Evolutionary conservation across 2,797 vertebrate genomes (phyloP).

Genomic region (Picus viridis): DNA sequence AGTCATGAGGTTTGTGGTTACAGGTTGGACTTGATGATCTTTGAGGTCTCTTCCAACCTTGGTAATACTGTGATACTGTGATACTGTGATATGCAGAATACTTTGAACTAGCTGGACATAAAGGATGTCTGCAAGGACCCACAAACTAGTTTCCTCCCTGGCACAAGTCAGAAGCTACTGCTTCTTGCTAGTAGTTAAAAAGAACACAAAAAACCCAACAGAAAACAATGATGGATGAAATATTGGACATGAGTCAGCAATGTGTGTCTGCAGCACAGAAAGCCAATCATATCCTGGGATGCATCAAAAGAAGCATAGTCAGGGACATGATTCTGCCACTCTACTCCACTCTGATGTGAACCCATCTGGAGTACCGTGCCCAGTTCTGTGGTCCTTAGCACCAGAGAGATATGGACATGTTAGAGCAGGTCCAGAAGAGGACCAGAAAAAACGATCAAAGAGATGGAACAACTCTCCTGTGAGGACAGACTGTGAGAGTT

Average conservation of each 20-base stretch:
- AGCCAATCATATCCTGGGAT: not conserved
- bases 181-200: rapidly evolving
- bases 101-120: not conserved
- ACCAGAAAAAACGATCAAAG: not conserved
- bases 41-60: too few relatives aligned
- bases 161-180: not conserved
- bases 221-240: too few relatives aligned
- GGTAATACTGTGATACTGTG: too few relatives aligned
- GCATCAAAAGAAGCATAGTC: rapidly evolving
- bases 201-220: too few relatives aligned
- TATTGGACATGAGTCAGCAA: too few relatives aligned
- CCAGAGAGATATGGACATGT: not conserved
- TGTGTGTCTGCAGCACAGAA: too few relatives aligned
- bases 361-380: rapidly evolving
- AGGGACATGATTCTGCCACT: not conserved
- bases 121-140: not conserved
- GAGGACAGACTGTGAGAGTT: not conserved
- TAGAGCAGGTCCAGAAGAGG: not conserved
- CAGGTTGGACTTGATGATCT: too few relatives aligned
- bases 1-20: too few relatives aligned
- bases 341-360: not conserved
- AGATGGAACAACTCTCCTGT: not conserved
- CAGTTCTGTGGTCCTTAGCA: not conserved
- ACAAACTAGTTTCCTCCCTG: not conserved
- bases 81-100: not conserved